Evolutionary conservation across 2,888 invertebrate species (phyloP).

Genomic region (Lithodes maja): DNA sequence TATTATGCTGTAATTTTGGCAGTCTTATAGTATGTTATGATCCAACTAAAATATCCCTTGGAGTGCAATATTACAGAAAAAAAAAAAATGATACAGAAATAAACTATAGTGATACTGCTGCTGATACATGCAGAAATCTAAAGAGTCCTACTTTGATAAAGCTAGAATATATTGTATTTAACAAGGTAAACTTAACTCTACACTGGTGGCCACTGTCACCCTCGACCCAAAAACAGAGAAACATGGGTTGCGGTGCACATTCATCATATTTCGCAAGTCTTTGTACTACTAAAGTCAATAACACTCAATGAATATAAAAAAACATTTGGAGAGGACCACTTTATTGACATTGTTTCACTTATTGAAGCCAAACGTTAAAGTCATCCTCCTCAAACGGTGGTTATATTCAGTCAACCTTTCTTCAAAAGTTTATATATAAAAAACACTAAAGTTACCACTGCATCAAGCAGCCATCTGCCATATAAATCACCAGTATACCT

Average conservation of each 20-base stretch:
- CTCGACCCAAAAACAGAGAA: constrained; percentile 13
- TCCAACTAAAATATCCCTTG: constrained; percentile 3
- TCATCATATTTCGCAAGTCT: too few species aligned
- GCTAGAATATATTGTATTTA: constrained; percentile 39
- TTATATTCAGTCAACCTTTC: too few species aligned
- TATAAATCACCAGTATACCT: too few species aligned
- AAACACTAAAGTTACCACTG: too few species aligned
- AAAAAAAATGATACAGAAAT: constrained; percentile 16
- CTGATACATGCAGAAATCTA: constrained; percentile 22
- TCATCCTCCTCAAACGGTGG: too few species aligned
- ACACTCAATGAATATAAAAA: too few species aligned
- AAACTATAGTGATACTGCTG: constrained; percentile 18
- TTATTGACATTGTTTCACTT: too few species aligned
- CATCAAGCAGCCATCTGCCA: too few species aligned
- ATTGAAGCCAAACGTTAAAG: too few species aligned
- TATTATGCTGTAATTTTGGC: not conserved
- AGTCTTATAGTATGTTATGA: not conserved
- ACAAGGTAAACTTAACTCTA: constrained; percentile 19
- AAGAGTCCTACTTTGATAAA: constrained; percentile 37
- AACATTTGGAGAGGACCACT: too few species aligned
- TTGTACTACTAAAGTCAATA: too few species aligned
- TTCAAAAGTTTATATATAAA: too few species aligned
- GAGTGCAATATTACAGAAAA: constrained; percentile 14
- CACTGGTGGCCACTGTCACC: not conserved
- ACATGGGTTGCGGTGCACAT: not conserved